Percentiles rank a stretch among this genome's conserved stretches.
Evolutionary conservation across 2,888 invertebrate genomes (phyloP).

Genomic region (Sympetrum striolatum): DNA sequence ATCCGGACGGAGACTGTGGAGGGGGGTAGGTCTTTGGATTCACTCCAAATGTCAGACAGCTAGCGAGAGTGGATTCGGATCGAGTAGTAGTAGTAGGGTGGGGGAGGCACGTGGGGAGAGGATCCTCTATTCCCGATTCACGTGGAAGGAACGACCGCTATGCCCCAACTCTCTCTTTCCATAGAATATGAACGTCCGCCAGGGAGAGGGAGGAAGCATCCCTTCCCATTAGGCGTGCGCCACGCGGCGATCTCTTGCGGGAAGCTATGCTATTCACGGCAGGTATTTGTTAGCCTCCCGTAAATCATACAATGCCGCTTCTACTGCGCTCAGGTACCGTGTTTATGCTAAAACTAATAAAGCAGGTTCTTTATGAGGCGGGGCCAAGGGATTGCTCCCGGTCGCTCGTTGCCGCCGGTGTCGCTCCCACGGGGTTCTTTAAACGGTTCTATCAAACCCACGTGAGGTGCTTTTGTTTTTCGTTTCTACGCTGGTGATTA

Average conservation of each 20-base stretch:
- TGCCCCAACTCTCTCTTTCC: background rate
- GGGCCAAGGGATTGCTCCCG: background rate
- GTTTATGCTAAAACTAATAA: background rate
- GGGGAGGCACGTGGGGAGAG: background rate
- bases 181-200: background rate
- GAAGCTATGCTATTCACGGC: background rate
- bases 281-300: background rate
- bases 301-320: background rate
- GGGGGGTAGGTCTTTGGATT: slow-evolving; percentile 1
- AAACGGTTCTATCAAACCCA: background rate
- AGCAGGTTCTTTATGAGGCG: background rate
- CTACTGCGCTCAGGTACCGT: background rate
- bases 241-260: background rate
- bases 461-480: background rate
- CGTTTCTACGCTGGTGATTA: background rate
- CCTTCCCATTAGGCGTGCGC: background rate
- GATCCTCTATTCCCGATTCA: background rate
- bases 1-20: slow-evolving; percentile 2
- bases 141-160: background rate
- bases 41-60: slow-evolving; percentile 37
- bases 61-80: slow-evolving; percentile 1
- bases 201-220: background rate
- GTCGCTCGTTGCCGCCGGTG: background rate
- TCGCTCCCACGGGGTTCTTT: no score
- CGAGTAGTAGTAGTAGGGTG: background rate